Percentiles rank a stretch among this genome's conserved stretches.
These are phyloP conservation scores for Ennomos fuscantarius DNA, from an alignment of 2,888 invertebrate species.

Conservation along the genomic window DNA sequence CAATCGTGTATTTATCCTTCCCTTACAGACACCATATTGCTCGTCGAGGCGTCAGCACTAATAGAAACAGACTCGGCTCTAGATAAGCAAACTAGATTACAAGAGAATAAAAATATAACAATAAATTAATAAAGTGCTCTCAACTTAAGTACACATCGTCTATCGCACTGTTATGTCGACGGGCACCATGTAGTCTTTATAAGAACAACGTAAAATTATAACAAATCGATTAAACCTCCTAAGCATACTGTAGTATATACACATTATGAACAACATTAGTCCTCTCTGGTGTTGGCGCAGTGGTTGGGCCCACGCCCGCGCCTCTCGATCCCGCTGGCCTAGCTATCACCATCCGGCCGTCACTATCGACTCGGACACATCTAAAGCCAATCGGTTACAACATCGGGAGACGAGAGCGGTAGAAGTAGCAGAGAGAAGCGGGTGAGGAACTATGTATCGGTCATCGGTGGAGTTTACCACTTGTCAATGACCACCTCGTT, in stretches of 20 bases:
- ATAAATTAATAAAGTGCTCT: slow-evolving; percentile 82
- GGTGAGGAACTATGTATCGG: slow-evolving; percentile 79
- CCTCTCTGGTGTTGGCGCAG: slow-evolving; percentile 74
- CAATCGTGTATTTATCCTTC: slow-evolving; percentile 80
- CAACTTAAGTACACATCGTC: slow-evolving; percentile 85
- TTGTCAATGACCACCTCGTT: slow-evolving; percentile 89
- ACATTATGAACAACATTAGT: slow-evolving; percentile 81
- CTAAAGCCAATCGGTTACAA: slow-evolving; percentile 66
- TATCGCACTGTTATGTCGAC: slow-evolving; percentile 83
- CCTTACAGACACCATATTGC: slow-evolving; percentile 84
- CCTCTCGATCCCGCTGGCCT: slow-evolving; percentile 45
- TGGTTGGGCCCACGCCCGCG: slow-evolving; percentile 43
- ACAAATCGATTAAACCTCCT: slow-evolving; percentile 84
- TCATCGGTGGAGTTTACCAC: slow-evolving; percentile 86
- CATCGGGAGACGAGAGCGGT: slow-evolving; percentile 75
- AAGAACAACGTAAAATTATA: slow-evolving; percentile 83
- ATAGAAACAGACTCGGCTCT: slow-evolving; percentile 82
- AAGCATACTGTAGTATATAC: slow-evolving; percentile 84
- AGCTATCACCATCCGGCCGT: slow-evolving; percentile 30
- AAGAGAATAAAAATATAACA: slow-evolving; percentile 83
- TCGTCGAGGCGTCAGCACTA: slow-evolving; percentile 84
- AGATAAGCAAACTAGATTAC: slow-evolving; percentile 83
- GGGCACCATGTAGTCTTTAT: slow-evolving; percentile 85
- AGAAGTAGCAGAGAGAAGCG: slow-evolving; percentile 79
- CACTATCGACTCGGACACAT: slow-evolving; percentile 53